Evolutionary conservation across 2,113 vertebrate genomes (phyloP).

Genomic region (Cranoglanis bouderius): DNA sequence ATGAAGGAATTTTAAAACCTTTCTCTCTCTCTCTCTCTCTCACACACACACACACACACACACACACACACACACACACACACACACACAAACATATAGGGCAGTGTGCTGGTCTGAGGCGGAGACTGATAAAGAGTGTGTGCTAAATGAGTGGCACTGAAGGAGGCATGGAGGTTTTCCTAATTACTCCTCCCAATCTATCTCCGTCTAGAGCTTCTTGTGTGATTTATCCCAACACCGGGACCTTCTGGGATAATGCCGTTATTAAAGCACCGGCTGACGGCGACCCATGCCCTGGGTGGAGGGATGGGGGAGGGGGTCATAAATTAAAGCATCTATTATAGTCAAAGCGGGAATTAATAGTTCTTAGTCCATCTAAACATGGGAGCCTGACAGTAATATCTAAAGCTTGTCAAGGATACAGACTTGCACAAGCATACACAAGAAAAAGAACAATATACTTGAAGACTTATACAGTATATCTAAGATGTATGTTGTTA

Average conservation of each 20-base stretch:
- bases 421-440: neutral
- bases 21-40: constrained; percentile 2
- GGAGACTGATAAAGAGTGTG: constrained; percentile 24
- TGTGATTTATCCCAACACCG: constrained; percentile 80
- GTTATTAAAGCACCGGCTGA: constrained; percentile 76
- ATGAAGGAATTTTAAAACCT: constrained; percentile 79
- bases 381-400: constrained; percentile 54
- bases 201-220: constrained; percentile 78
- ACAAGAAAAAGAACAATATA: constrained; percentile 4
- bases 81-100: constrained; percentile 13
- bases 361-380: constrained; percentile 75
- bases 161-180: constrained; percentile 74
- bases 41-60: constrained; percentile 13
- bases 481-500: neutral
- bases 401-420: constrained; percentile 34
- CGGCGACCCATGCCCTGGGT: constrained; percentile 68
- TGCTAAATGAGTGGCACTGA: constrained; percentile 73
- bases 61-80: constrained; percentile 17
- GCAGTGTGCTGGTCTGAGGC: constrained; percentile 3
- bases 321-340: constrained; percentile 76
- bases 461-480: neutral
- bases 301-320: constrained; percentile 62
- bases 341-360: constrained; percentile 76
- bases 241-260: constrained; percentile 74
- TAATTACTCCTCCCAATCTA: constrained; percentile 78